Base-by-base conservation (phyloP, 1,140 invertebrate species). In the Metaphire vulgaris region DNA sequence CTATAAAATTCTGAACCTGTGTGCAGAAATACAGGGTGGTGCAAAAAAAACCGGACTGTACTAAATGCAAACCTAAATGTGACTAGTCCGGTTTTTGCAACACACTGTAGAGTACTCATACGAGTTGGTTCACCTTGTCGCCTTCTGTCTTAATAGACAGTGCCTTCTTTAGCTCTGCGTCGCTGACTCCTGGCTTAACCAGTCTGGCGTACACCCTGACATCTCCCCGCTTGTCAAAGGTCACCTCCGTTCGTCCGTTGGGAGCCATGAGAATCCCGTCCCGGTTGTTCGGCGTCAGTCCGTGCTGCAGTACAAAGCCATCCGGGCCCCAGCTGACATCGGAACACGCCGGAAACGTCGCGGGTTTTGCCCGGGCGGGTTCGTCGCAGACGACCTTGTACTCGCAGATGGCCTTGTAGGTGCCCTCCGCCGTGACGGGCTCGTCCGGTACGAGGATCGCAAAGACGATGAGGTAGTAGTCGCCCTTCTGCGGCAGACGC, bases 301-400 rank as follows among this genome's bases (percentile, higher is more conserved):
- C 85, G 6, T 84, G 80, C 75, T 85, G 83, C 34, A 82, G 81
- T 0, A 85, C 84, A 1, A 84, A 82, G n/a, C 83, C 79, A n/a
- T 83, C 84, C 1, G 85, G 84, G 28, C 85, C 85, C 85, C 85
- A 86, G 80, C 83, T 85, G 65, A 83, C 83, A 80, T 86, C 85
- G 0, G 84, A 85, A 69, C 84, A 85, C 70, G 82, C 79, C 0
- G 85, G 85, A 21, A 73, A 73, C 26, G 41, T 41, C n/a, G 33
- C 72, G 16, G 32, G 32, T 41, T 34, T n/a, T 16, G 41, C 72
- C 72, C 56, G 33, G 0, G 83, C 79, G 16, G 80, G 73, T 6
- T 78, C 69, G 69, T 86, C 85, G n/a, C 80, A 82, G 66, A 83
- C 76, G 26, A 86, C 83, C 80, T 86, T 86, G 78, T 85, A 86